Percentiles rank a stretch among this genome's conserved stretches.
phyloP scores from a whole-genome alignment of 2,888 invertebrate genomes.

The Cyaniris semiargus region DNA sequence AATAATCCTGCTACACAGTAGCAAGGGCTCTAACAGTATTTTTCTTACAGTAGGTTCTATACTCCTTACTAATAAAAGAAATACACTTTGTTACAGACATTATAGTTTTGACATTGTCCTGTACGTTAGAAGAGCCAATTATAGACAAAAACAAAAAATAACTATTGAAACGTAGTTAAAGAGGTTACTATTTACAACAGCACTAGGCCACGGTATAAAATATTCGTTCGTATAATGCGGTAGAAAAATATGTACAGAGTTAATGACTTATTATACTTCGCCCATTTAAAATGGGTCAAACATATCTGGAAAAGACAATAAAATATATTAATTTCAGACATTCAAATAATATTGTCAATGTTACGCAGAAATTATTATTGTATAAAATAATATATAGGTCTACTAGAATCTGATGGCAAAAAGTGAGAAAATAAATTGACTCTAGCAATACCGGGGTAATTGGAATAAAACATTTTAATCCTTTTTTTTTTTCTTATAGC shows the following conservation, averaged over 20 bases:
- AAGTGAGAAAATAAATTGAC: too few species aligned
- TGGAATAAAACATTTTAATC: too few species aligned
- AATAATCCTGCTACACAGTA: slow-evolving; percentile 1
- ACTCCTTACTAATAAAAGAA: neutral
- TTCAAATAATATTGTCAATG: too few species aligned
- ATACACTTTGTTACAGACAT: neutral
- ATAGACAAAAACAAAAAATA: neutral
- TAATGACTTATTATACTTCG: neutral
- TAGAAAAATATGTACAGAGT: slow-evolving; percentile 11
- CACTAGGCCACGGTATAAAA: neutral
- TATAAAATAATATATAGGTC: too few species aligned
- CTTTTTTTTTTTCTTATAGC: too few species aligned
- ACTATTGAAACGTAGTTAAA: neutral
- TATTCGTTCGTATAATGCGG: neutral
- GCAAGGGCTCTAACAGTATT: neutral
- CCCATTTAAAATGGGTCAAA: slow-evolving; percentile 28
- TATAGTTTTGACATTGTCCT: neutral
- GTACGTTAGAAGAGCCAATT: neutral
- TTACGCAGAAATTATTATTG: too few species aligned
- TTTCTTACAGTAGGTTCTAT: neutral
- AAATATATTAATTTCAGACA: neutral
- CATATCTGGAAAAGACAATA: slow-evolving; percentile 22
- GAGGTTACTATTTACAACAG: neutral
- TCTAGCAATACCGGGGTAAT: too few species aligned
- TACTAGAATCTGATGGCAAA: too few species aligned